Evolutionary conservation across 2,888 invertebrate species (phyloP).

Genomic region (Hypena proboscidalis): DNA sequence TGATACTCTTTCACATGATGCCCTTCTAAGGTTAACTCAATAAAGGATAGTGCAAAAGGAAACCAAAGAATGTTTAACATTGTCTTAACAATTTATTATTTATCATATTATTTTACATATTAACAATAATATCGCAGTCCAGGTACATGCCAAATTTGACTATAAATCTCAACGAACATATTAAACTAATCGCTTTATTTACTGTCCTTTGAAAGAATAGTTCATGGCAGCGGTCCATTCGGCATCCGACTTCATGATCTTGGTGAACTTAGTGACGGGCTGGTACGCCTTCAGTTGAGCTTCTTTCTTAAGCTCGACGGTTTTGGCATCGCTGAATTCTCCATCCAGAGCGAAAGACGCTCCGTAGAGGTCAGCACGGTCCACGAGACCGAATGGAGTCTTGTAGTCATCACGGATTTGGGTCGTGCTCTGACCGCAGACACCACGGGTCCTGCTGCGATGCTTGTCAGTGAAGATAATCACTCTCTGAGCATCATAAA

Average conservation of each 20-base stretch:
- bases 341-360: constrained; percentile 85
- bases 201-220: no score
- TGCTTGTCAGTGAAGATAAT: constrained; percentile 71
- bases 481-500: constrained; percentile 86
- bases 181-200: no score
- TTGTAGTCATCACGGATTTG: constrained; percentile 85
- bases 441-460: constrained; percentile 85
- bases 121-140: no score
- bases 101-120: no score
- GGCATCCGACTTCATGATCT: neutral
- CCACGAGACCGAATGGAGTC: constrained; percentile 84
- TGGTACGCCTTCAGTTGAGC: constrained; percentile 72
- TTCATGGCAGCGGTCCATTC: no score
- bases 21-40: no score
- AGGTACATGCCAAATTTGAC: no score
- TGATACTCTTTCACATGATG: no score
- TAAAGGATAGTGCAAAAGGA: no score
- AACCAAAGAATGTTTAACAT: no score
- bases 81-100: no score
- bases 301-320: constrained; percentile 67
- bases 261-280: constrained; percentile 56
- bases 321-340: constrained; percentile 72
- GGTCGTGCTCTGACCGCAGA: constrained; percentile 88
- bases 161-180: no score
- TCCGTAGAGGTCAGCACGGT: constrained; percentile 80